These are phyloP conservation scores for Metallyticus violacea DNA, from an alignment of 2,888 invertebrate species.

Conservation along the genomic window DNA sequence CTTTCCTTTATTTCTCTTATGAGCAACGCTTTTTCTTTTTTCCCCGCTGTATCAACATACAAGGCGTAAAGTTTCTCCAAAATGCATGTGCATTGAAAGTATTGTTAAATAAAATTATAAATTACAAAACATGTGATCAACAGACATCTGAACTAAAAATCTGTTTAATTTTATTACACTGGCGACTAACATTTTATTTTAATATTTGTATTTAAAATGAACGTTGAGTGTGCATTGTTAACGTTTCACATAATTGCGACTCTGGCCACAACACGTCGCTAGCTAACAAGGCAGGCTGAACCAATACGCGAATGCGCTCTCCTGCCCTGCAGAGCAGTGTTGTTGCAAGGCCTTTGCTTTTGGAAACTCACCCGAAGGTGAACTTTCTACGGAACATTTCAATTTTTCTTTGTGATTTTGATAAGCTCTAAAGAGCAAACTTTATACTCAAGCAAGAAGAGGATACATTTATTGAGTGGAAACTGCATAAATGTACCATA, in stretches of 20 bases:
- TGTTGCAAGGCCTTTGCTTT: slow-evolving; percentile 14
- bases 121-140: too few species aligned
- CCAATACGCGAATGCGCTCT: slow-evolving; percentile 14
- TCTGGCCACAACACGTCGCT: slow-evolving; percentile 7
- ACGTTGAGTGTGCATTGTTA: slow-evolving; percentile 3
- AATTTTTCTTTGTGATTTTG: slow-evolving; percentile 16
- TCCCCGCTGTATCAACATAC: too few species aligned
- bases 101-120: too few species aligned
- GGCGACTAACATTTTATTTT: background rate
- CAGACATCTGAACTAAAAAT: too few species aligned
- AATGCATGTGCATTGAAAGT: too few species aligned
- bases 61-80: too few species aligned
- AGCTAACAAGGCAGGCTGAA: background rate
- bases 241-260: background rate
- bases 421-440: background rate
- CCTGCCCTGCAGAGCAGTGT: background rate
- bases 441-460: background rate
- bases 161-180: background rate
- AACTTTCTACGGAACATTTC: slow-evolving; percentile 9
- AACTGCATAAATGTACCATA: background rate
- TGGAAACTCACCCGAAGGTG: background rate
- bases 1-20: too few species aligned
- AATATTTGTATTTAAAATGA: background rate
- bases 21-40: too few species aligned
- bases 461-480: background rate